These are phyloP conservation scores for Trinectes maculatus DNA, from an alignment of 2,113 vertebrate species.

Conservation along the genomic window DNA sequence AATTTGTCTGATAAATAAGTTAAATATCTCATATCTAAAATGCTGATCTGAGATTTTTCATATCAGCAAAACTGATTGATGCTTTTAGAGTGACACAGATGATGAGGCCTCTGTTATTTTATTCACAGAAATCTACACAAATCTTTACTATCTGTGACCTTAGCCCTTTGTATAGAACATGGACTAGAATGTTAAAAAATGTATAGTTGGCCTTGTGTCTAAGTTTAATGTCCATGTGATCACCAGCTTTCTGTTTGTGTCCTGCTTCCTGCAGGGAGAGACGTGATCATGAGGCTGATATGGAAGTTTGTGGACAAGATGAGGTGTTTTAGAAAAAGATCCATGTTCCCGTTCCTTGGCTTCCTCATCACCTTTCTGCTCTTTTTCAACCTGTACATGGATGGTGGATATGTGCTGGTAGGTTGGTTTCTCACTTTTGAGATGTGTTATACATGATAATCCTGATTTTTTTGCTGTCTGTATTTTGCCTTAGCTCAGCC, in stretches of 20 bases:
- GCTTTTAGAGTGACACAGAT: slow-evolving; percentile 1
- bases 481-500: no score
- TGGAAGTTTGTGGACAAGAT: slow-evolving; percentile 92
- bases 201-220: not conserved
- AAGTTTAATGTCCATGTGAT: not conserved
- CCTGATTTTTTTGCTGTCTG: not conserved
- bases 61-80: not conserved
- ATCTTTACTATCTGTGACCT: not conserved
- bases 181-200: not conserved
- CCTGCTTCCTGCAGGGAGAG: slow-evolving; percentile 54
- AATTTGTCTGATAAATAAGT: not conserved
- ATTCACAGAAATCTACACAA: not conserved
- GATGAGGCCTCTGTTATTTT: slow-evolving; percentile 9
- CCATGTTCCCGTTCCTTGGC: slow-evolving; percentile 89
- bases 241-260: slow-evolving; percentile 22
- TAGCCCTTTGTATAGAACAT: slow-evolving; percentile 14
- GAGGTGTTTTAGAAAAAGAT: slow-evolving; percentile 95
- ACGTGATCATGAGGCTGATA: slow-evolving; percentile 78
- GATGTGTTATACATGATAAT: not conserved
- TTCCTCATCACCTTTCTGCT: slow-evolving; percentile 91
- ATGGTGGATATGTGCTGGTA: slow-evolving; percentile 93
- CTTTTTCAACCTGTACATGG: slow-evolving; percentile 94
- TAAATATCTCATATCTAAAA: no score
- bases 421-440: slow-evolving; percentile 57
- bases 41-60: not conserved